Evolutionary conservation across 2,888 invertebrate genomes (phyloP).

Genomic region (Thymelicus lineola): DNA sequence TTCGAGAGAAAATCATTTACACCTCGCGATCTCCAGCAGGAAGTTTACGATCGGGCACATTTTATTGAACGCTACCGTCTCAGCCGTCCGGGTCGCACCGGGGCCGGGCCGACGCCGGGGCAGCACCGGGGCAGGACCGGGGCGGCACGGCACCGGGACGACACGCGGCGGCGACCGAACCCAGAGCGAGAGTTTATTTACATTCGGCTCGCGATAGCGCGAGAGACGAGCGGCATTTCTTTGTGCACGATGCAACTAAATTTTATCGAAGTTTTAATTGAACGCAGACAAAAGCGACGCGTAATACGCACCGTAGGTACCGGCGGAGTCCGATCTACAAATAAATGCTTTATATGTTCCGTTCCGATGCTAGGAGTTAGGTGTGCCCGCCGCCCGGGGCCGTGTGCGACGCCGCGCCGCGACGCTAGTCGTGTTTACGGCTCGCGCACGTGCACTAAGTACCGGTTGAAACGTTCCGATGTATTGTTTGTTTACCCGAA

Average conservation of each 20-base stretch:
- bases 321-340: conserved; percentile 69
- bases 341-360: conserved; percentile 78
- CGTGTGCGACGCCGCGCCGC: conserved; percentile 64
- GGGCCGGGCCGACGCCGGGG: conserved; percentile 45
- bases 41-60: conserved; percentile 79
- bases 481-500: conserved; percentile 84
- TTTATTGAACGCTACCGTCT: conserved; percentile 78
- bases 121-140: conserved; percentile 40
- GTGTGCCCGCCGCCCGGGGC: conserved; percentile 33
- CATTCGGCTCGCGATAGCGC: conserved; percentile 68
- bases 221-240: conserved; percentile 78
- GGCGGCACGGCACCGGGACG: conserved; percentile 37
- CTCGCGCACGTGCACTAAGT: conserved; percentile 79
- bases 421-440: conserved; percentile 68
- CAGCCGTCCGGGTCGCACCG: conserved; percentile 49
- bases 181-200: conserved; percentile 67
- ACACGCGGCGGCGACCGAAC: conserved; percentile 39
- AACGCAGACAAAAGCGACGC: conserved; percentile 75
- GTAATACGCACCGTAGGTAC: conserved; percentile 69
- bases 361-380: conserved; percentile 14
- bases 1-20: conserved; percentile 77
- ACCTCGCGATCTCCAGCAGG: conserved; percentile 76
- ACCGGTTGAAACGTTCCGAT: conserved; percentile 76
- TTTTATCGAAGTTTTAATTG: conserved; percentile 81
- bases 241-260: conserved; percentile 72